Conservation (phyloP, 2,888 invertebrate genomes). For the Geophilus truncorum region DNA sequence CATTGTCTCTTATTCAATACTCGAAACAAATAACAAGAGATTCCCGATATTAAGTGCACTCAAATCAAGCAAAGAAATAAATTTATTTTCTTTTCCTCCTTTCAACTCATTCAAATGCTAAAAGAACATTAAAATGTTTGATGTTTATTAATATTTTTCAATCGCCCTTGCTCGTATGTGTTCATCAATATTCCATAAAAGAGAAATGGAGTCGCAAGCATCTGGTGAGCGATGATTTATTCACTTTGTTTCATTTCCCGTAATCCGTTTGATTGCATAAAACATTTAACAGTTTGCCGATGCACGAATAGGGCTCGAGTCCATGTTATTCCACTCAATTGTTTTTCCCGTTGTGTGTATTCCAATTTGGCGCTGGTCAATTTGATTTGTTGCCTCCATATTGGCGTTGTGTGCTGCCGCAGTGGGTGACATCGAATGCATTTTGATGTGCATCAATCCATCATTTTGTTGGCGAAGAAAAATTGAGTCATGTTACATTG, state of each 20-base stretch:
- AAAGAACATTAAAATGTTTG: not conserved
- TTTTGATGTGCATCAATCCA: conserved; percentile 27
- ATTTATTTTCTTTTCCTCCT: not conserved
- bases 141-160: not conserved
- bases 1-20: not conserved
- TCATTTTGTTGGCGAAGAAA: conserved; percentile 18
- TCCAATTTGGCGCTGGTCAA: not conserved
- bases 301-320: not conserved
- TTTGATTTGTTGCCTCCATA: conserved; percentile 20
- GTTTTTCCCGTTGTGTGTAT: not conserved
- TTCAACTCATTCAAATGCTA: not conserved
- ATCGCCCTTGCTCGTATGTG: not conserved
- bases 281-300: not conserved
- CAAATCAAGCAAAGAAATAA: not conserved
- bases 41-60: not conserved
- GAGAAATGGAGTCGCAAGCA: not conserved
- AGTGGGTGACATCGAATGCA: conserved; percentile 7
- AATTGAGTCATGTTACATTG: conserved; percentile 27
- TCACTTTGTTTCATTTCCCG: not conserved
- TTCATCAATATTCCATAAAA: conserved; percentile 7
- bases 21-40: not conserved
- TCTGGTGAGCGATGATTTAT: not conserved
- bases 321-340: conserved; percentile 21
- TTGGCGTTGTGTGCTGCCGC: conserved; percentile 7
- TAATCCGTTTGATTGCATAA: conserved; percentile 3